A percentile compares a stretch with the other conserved stretches of the same genome.
phyloP scores from a whole-genome alignment of 2,888 invertebrate genomes.

The Pantelozetes paolii region DNA sequence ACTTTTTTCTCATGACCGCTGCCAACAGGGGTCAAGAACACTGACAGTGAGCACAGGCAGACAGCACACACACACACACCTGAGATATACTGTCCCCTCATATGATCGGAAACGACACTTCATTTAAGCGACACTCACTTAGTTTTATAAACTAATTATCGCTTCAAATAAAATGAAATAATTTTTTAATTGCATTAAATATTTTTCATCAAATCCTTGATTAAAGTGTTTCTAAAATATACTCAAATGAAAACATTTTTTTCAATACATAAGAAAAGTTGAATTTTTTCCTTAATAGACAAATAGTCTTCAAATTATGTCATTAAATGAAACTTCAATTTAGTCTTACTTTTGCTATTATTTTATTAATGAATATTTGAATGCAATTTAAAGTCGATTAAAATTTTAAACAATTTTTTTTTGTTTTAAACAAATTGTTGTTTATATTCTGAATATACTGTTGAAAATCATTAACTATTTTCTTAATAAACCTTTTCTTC shows the following conservation, averaged over 20 bases:
- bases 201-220: neutral
- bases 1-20: slow-evolving; percentile 30
- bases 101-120: too few relatives aligned
- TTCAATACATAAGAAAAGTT: too few relatives aligned
- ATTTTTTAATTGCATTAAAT: neutral
- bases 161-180: neutral
- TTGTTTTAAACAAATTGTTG: too few relatives aligned
- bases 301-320: neutral
- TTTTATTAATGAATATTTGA: neutral
- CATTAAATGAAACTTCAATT: neutral
- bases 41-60: neutral
- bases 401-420: neutral
- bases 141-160: too few relatives aligned
- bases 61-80: neutral
- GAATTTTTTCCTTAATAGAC: too few relatives aligned
- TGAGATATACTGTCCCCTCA: neutral
- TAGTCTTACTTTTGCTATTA: neutral
- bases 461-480: too few relatives aligned
- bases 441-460: too few relatives aligned
- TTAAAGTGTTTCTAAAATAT: neutral
- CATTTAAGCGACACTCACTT: too few relatives aligned
- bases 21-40: slow-evolving; percentile 21
- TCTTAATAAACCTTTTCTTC: too few relatives aligned
- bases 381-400: slow-evolving; percentile 10
- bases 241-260: too few relatives aligned